Evolutionary conservation across 2,888 invertebrate species (phyloP), one percentile per base, ranked within the genome.

Genomic region (Caenorhabditis drosophilae): DNA sequence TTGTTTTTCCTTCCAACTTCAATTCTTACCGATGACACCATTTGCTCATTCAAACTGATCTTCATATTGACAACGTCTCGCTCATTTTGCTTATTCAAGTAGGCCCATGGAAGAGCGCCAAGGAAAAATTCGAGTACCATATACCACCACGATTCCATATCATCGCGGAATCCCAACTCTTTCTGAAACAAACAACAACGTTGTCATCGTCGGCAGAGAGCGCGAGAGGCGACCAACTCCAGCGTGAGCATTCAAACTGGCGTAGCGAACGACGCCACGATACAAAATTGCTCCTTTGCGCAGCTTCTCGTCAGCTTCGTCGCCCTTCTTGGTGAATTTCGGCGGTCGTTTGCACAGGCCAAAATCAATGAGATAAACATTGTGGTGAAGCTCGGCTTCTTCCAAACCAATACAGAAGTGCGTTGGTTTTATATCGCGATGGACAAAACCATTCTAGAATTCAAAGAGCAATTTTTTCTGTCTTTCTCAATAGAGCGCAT

Each of bases 131-230:
- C 66, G 34, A 67, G 47, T 1, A 50, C 36, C 60, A 67, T 67
- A 38, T 60, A 67, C 58, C 58, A 67, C 66, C 66, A 67, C 31
- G 58, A 58, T 38, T 67, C 66, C 66, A 67, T 60, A 26, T 67
- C 66, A 25, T 67, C 66, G 11, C 42, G 51, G 53, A 52, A 67
- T n/a, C 66, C 66, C 4, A 67, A 38, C n/a, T 52, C 47, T 46
- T 67, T 67, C 54, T 56, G 35, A 6, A 27, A n/a, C 9, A 15
- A 31, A 6, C 23, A 25, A n/a, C n/a, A 12, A 11, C 3, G 4
- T 38, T 31, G 7, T 3, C 15, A 18, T 47, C 20, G 31, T 31
- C 31, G 15, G 26, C n/a, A n/a, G n/a, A n/a, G n/a, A n/a, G n/a
- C 11, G 9, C 26, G 7, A 3, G 23, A 12, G n/a, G 6, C 3